phyloP scores from a whole-genome alignment of 2,113 vertebrate genomes.

The Toxostoma redivivum region DNA sequence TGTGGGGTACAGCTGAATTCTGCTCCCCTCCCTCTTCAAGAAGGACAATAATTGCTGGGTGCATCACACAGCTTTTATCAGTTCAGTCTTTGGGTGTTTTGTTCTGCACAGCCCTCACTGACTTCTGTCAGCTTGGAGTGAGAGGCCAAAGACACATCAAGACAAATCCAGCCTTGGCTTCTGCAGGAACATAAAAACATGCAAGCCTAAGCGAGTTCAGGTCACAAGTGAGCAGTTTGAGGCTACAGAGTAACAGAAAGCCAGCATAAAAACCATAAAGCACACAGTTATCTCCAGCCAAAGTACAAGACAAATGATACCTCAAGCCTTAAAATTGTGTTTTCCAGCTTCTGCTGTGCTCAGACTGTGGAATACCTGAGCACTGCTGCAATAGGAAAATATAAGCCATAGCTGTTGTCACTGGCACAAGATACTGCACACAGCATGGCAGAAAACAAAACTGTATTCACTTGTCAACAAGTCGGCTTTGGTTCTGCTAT shows the following conservation, averaged over 20 bases:
- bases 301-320: not conserved
- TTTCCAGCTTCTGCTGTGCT: not conserved
- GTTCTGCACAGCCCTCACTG: not conserved
- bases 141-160: not conserved
- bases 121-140: not conserved
- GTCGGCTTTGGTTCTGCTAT: not conserved
- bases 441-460: not conserved
- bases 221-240: not conserved
- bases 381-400: constrained; percentile 26
- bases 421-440: not conserved
- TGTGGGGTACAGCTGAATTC: fast-evolving
- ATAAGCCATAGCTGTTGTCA: not conserved
- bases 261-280: not conserved
- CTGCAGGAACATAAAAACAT: not conserved
- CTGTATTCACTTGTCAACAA: not conserved
- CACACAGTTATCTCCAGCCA: not conserved
- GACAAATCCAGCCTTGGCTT: not conserved
- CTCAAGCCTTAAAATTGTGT: not conserved
- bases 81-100: not conserved
- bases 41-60: not conserved
- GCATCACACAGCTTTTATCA: not conserved
- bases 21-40: not conserved
- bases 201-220: not conserved
- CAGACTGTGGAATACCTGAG: constrained; percentile 24
- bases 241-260: not conserved